Percentiles rank a stretch among this genome's conserved stretches.
phyloP scores from a whole-genome alignment of 2,797 vertebrate genomes.

The Potorous gilbertii region DNA sequence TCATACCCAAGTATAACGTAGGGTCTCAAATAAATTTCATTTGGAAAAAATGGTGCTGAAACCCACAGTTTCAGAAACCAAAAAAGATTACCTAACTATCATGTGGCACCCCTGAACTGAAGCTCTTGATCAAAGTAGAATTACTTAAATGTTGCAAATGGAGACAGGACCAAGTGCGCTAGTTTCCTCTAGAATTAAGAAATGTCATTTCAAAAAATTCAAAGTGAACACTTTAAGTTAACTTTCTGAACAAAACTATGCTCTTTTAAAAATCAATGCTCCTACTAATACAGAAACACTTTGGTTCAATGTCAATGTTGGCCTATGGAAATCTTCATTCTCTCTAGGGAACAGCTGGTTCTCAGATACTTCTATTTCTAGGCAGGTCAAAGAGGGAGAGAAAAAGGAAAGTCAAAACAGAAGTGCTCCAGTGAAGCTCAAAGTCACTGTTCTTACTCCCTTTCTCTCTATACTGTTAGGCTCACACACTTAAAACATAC shows the following conservation, averaged over 20 bases:
- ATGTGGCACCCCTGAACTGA: background rate
- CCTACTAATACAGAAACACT: slow-evolving; percentile 26
- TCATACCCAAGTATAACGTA: background rate
- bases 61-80: slow-evolving; percentile 1
- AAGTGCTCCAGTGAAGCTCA: background rate
- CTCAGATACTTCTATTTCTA: slow-evolving; percentile 24
- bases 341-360: slow-evolving; percentile 12
- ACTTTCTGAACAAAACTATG: slow-evolving; percentile 36
- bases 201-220: slow-evolving; percentile 22
- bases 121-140: slow-evolving; percentile 15
- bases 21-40: slow-evolving; percentile 55
- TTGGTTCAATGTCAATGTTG: background rate
- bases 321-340: background rate
- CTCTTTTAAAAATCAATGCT: background rate
- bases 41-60: background rate
- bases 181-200: slow-evolving; percentile 45
- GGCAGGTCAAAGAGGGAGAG: background rate
- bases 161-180: background rate
- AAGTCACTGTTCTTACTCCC: background rate
- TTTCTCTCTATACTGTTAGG: background rate
- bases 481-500: background rate
- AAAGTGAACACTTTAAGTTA: slow-evolving; percentile 40
- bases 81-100: background rate
- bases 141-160: background rate
- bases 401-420: background rate